phyloP scores from a whole-genome alignment of 1,140 invertebrate genomes.

The Chionoecetes opilio region DNA sequence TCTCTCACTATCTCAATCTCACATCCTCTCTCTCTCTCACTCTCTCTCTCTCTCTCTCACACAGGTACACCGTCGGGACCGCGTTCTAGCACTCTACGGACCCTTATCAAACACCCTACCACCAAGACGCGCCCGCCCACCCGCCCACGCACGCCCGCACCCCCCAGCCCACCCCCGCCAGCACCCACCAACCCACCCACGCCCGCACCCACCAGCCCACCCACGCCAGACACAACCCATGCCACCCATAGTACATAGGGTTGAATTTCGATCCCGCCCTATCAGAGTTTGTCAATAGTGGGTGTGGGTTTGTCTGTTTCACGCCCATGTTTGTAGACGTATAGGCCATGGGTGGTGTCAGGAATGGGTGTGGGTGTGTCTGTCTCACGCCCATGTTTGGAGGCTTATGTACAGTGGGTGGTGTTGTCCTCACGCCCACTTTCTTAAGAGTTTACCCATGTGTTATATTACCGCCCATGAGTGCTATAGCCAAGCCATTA shows the following conservation, averaged over 20 bases:
- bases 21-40: background rate
- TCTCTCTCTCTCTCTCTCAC: background rate
- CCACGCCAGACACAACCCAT: constrained; percentile 29
- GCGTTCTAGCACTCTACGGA: constrained; percentile 73
- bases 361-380: background rate
- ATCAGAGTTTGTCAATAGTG: constrained; percentile 67
- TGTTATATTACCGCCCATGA: no score
- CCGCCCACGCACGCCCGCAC: no score
- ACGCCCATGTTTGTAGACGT: no score
- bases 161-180: constrained; percentile 19
- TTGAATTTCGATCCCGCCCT: constrained; percentile 51
- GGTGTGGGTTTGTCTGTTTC: background rate
- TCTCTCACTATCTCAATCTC: background rate
- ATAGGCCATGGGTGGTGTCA: no score
- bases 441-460: no score
- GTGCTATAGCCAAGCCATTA: no score
- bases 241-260: constrained; percentile 64
- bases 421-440: no score
- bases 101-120: constrained; percentile 67
- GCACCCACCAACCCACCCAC: constrained; percentile 25
- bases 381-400: background rate
- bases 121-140: constrained; percentile 51
- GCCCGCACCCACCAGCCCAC: constrained; percentile 3
- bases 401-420: no score
- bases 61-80: constrained; percentile 78